Evolutionary conservation across 1,140 invertebrate genomes (phyloP).

Genomic region (Pachypsylla venusta): DNA sequence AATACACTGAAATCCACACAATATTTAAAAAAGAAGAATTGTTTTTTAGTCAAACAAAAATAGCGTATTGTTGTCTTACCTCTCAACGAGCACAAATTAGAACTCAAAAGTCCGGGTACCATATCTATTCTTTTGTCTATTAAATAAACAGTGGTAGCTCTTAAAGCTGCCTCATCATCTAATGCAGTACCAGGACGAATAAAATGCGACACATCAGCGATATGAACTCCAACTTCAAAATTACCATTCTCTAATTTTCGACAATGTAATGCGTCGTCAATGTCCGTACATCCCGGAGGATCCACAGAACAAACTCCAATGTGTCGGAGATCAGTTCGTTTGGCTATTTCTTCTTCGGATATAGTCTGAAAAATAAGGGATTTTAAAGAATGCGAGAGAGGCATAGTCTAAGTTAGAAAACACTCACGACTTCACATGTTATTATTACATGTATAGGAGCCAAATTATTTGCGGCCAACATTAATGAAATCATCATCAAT

Average conservation of each 20-base stretch:
- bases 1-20: too few species aligned
- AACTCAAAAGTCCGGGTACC: conserved; percentile 77
- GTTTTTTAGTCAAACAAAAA: too few species aligned
- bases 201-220: conserved; percentile 90
- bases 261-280: conserved; percentile 96
- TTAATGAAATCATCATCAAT: too few species aligned
- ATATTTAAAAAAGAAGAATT: too few species aligned
- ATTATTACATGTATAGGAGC: neutral
- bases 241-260: conserved; percentile 55
- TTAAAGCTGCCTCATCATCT: conserved; percentile 68
- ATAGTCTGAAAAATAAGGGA: neutral
- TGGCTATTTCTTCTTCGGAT: conserved; percentile 49
- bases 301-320: conserved; percentile 91
- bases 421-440: neutral
- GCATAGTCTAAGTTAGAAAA: neutral
- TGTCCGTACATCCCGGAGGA: conserved; percentile 97
- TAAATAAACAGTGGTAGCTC: conserved; percentile 81
- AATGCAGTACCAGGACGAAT: conserved; percentile 74
- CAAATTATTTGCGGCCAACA: too few species aligned
- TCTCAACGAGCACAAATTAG: conserved; percentile 80
- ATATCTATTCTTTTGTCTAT: conserved; percentile 80
- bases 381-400: conserved; percentile 3
- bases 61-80: too few species aligned
- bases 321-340: conserved; percentile 67
- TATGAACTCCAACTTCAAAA: conserved; percentile 82